Conservation (phyloP, 2,888 invertebrate species). For the Byasa hedistus region DNA sequence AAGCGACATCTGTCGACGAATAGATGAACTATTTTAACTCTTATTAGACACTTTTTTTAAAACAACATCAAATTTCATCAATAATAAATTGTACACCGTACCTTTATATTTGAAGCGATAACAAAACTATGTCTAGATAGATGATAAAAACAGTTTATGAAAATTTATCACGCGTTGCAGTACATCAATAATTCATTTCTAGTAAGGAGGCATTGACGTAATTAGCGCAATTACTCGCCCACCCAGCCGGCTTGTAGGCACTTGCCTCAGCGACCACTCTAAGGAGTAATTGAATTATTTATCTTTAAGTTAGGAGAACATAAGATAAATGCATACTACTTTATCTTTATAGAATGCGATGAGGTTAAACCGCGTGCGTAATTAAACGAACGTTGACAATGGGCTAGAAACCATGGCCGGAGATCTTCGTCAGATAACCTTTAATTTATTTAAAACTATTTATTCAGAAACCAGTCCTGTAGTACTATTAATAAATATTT, state of each 20-base stretch:
- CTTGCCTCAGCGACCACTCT: conserved; percentile 40
- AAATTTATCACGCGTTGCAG: conserved; percentile 61
- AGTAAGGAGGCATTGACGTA: conserved; percentile 72
- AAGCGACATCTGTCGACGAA: conserved; percentile 61
- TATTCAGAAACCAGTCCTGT: conserved; percentile 23
- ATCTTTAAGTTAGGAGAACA: conserved; percentile 56
- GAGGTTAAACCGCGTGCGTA: conserved; percentile 53
- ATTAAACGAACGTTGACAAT: conserved; percentile 66
- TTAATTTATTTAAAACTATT: conserved; percentile 35
- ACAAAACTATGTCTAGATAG: conserved; percentile 47
- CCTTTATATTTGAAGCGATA: not conserved
- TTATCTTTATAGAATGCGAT: conserved; percentile 56
- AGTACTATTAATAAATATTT: conserved; percentile 10
- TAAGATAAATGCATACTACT: conserved; percentile 54
- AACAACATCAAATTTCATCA: not conserved
- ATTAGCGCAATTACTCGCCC: conserved; percentile 76
- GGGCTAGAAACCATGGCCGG: conserved; percentile 48
- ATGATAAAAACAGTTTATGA: conserved; percentile 37
- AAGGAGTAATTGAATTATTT: conserved; percentile 68
- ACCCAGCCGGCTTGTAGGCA: conserved; percentile 55
- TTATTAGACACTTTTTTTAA: not conserved
- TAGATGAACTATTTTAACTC: conserved; percentile 44
- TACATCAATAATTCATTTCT: conserved; percentile 74
- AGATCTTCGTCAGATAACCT: conserved; percentile 42
- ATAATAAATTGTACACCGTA: not conserved